Evolutionary conservation across 37 sponge, comb jelly and placozoan species (phyloP).

Genomic region (Geodia barretti): DNA sequence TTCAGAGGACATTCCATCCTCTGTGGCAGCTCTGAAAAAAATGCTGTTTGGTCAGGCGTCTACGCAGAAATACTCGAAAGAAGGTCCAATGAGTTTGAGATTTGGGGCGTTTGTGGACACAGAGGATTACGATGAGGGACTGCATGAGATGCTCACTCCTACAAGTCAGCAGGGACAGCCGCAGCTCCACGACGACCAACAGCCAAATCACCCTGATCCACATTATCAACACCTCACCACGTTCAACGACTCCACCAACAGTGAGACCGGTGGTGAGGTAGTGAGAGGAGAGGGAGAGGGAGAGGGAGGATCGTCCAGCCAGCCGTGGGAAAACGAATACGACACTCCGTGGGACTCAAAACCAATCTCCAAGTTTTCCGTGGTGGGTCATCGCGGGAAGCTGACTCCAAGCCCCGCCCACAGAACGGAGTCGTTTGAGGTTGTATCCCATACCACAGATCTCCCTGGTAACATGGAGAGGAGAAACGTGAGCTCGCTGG

Average conservation of each 20-base stretch:
- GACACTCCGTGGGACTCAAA: constrained; percentile 37
- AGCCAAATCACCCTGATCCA: no score
- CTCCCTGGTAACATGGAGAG: constrained; percentile 4
- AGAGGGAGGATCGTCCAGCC: not conserved
- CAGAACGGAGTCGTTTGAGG: constrained; percentile 3
- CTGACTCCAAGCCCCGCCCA: not conserved
- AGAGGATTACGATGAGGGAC: not conserved
- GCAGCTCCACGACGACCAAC: not conserved
- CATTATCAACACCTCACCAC: not conserved
- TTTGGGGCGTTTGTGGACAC: no score
- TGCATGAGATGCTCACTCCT: not conserved
- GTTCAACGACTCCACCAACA: constrained; percentile 33
- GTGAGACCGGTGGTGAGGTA: not conserved
- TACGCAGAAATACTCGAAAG: constrained; percentile 11
- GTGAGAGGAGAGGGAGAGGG: not conserved
- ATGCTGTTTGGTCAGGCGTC: constrained; percentile 52
- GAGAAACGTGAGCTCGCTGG: constrained; percentile 29
- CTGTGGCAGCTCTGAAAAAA: constrained; percentile 44
- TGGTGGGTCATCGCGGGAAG: not conserved
- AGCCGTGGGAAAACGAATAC: constrained; percentile 1
- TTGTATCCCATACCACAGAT: not conserved
- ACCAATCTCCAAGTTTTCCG: constrained; percentile 17
- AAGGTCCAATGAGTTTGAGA: constrained; percentile 28
- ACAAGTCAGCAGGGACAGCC: constrained; percentile 5
- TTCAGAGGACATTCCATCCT: constrained; percentile 8